A percentile compares a stretch with the other conserved stretches of the same genome.
Conservation (phyloP, 2,797 vertebrate species). For the Petrocephalus schoutedeni region DNA sequence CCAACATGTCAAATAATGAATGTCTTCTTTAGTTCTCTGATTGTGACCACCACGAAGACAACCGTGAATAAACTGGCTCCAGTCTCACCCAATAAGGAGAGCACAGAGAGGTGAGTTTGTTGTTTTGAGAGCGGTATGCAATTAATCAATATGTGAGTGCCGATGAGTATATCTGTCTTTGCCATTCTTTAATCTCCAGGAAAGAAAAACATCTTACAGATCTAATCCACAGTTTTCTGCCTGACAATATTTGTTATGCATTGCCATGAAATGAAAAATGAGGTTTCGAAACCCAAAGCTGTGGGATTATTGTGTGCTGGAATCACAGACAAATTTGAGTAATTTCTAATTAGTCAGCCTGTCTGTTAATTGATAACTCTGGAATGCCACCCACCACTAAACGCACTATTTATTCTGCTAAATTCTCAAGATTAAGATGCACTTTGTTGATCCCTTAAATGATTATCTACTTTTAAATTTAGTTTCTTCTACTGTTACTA, state of each 20-base stretch:
- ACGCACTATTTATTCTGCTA: not conserved
- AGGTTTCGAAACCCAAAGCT: not conserved
- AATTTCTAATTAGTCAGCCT: not conserved
- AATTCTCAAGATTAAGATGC: not conserved
- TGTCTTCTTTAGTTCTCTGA: slow-evolving; percentile 12
- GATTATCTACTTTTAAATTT: not conserved
- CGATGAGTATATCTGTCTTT: slow-evolving; percentile 21
- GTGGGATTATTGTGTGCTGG: not conserved
- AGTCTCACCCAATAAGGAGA: slow-evolving; percentile 11
- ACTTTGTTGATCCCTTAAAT: not conserved
- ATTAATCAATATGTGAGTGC: slow-evolving; percentile 7
- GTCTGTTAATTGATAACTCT: not conserved
- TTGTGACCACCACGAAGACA: not conserved
- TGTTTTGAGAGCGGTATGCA: not conserved
- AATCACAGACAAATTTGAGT: not conserved
- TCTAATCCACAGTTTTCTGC: not conserved
- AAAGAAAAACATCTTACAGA: not conserved
- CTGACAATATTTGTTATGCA: not conserved
- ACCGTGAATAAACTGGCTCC: not conserved
- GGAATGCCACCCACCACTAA: not conserved
- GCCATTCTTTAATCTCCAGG: not conserved
- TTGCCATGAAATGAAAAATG: not conserved
- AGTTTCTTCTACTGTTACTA: not conserved
- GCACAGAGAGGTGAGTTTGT: slow-evolving; percentile 16
- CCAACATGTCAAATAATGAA: not conserved